Base-by-base conservation (phyloP, 2,888 invertebrate species). In the Coleophora deauratella region DNA sequence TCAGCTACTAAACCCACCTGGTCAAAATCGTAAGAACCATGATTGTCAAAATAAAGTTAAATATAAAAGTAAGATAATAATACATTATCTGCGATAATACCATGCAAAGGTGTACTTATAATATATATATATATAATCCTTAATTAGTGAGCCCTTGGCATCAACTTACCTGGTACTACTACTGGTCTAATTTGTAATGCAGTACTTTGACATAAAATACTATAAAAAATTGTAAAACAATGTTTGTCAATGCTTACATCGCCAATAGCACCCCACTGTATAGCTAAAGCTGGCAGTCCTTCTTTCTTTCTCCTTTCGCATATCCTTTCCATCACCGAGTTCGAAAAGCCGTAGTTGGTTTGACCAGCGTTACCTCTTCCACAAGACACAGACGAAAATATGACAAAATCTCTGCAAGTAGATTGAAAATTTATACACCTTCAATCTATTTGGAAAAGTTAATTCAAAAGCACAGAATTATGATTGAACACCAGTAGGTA, bases 281-380 rank as follows among this genome's bases (percentile, higher is more conserved):
- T 90, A 1, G 96, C 96, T 44, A 95, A 72, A 0, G 88, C 96
- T 1, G 95, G 94, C 0, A 91, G 82, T 0, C 94, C 93, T 8
- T 90, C 89, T 40, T 71, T 74, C 57, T 84, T 85, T 49, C 95
- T 88, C 58, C 85, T 79, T 69, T 95, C 96, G 63, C 94, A 93
- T 51, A 97, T 90, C 50, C 95, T 88, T 72, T 97, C 96, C 95
- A 96, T 95, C 3, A 93, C 89, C 0, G 95, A 95, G 80, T 97
- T 97, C 32, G 95, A 92, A 87, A 93, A 91, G 13, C 95, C 97
- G 67, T 97, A 97, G 79, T 95, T 96, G 14, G 93, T 91, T 80
- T 97, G 97, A 1, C 96, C 96, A 3, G 93, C 91, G 72, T 97
- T 97, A 52, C 97, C 97, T 14, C 96, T 89, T n/a, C 97, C 97